A percentile compares a stretch with the other conserved stretches of the same genome.
These are phyloP conservation scores for Nannospalax galili DNA, from an alignment of 2,113 vertebrate species.

Conservation along the genomic window DNA sequence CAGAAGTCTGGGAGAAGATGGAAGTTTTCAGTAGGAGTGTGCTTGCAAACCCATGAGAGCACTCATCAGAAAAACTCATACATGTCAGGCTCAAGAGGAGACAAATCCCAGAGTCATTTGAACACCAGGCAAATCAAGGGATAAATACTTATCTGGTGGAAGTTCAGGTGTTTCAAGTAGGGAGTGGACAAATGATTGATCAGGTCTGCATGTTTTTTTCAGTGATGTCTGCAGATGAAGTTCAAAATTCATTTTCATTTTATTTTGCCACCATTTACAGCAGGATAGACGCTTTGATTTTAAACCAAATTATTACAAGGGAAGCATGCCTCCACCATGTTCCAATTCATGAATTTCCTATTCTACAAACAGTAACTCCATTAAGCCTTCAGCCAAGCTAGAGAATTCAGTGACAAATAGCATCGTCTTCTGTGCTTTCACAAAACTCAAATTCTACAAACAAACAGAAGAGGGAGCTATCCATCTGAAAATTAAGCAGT, in stretches of 20 bases:
- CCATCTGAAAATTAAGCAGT: slow-evolving; percentile 73
- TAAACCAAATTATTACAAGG: slow-evolving; percentile 52
- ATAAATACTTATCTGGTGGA: neutral
- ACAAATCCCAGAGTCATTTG: neutral
- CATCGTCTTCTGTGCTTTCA: neutral
- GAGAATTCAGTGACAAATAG: neutral
- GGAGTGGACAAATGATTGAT: neutral
- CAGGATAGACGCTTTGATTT: slow-evolving; percentile 32
- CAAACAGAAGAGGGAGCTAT: slow-evolving; percentile 89
- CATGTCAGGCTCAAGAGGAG: neutral
- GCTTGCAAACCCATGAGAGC: neutral
- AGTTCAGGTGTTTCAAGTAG: neutral
- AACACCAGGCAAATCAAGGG: neutral
- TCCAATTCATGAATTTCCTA: slow-evolving; percentile 37
- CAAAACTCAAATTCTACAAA: slow-evolving; percentile 73
- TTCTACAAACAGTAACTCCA: neutral
- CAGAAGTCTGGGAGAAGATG: neutral
- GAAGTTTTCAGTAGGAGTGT: neutral
- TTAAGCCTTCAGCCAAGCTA: neutral
- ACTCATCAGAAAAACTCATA: neutral
- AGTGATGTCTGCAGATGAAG: slow-evolving; percentile 43
- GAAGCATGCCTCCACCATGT: neutral
- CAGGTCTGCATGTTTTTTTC: neutral
- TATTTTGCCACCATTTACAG: slow-evolving; percentile 40
- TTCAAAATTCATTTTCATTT: slow-evolving; percentile 53